Conservation (phyloP, 2,888 invertebrate species). For the Encarsia formosa region DNA sequence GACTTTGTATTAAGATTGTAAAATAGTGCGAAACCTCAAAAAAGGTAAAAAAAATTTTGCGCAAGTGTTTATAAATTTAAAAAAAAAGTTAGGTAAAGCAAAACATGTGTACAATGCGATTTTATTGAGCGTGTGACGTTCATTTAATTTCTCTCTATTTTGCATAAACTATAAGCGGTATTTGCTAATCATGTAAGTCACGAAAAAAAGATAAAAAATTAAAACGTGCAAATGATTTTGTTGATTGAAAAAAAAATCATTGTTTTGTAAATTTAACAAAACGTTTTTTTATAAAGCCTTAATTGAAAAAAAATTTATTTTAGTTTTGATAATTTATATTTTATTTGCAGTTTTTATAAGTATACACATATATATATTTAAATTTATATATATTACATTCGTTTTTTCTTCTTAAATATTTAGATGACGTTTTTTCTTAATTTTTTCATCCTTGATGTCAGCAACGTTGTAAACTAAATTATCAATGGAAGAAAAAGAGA, state of each 20-base stretch:
- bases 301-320: conserved; percentile 5
- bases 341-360: conserved; percentile 2
- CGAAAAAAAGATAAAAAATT: not conserved
- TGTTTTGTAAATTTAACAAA: conserved; percentile 1
- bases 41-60: conserved; percentile 10
- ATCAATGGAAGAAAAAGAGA: conserved; percentile 4
- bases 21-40: conserved; percentile 23
- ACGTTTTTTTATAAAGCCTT: conserved; percentile 12
- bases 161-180: conserved; percentile 4
- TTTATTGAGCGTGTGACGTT: conserved; percentile 24
- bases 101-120: conserved; percentile 20
- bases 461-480: conserved; percentile 11
- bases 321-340: conserved; percentile 15
- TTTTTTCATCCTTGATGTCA: conserved; percentile 7
- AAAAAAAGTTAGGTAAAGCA: conserved; percentile 17
- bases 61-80: conserved; percentile 22
- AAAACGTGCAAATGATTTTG: conserved; percentile 11
- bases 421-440: not conserved
- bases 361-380: not conserved
- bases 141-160: conserved; percentile 22
- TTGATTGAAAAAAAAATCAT: conserved; percentile 11
- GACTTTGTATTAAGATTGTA: conserved; percentile 45
- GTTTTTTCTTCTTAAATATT: conserved; percentile 6
- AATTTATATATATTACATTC: not conserved
- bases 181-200: conserved; percentile 13